Percentiles rank a stretch among this genome's conserved stretches.
Conservation (phyloP, 2,797 vertebrate species). For the Coranthus polyacanthus region DNA sequence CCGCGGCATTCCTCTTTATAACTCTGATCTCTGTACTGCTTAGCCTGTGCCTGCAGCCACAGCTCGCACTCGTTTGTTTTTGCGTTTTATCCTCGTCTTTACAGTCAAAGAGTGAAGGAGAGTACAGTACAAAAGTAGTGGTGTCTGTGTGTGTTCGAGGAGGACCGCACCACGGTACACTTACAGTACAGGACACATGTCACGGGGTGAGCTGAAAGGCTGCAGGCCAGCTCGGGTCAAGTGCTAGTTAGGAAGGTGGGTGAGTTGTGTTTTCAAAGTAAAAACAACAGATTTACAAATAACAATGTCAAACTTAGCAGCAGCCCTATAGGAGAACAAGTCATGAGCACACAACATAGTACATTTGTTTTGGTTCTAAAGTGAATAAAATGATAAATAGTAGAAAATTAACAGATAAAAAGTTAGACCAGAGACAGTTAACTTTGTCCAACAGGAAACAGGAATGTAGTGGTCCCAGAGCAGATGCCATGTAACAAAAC, state of each 20-base stretch:
- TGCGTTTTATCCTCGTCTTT: conserved; percentile 33
- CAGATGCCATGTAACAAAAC: conserved; percentile 57
- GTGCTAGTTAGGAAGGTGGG: conserved; percentile 77
- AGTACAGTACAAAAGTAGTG: conserved; percentile 44
- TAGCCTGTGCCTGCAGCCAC: conserved; percentile 90
- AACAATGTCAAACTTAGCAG: conserved; percentile 55
- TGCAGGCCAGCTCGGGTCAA: conserved; percentile 78
- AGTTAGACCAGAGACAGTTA: conserved; percentile 64
- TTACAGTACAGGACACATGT: conserved; percentile 80
- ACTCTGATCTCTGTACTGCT: conserved; percentile 92
- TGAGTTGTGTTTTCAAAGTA: conserved; percentile 73
- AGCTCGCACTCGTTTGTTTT: conserved; percentile 66
- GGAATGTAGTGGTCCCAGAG: conserved; percentile 57
- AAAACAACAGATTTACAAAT: conserved; percentile 53
- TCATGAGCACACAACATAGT: conserved; percentile 76
- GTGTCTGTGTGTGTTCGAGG: conserved; percentile 61
- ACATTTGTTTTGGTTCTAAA: conserved; percentile 66
- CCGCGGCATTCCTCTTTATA: conserved; percentile 93
- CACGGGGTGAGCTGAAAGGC: conserved; percentile 73
- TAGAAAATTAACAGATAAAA: conserved; percentile 45
- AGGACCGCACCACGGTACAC: conserved; percentile 73
- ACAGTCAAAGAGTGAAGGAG: conserved; percentile 51
- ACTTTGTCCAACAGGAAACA: conserved; percentile 72
- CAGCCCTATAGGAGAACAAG: conserved; percentile 84
- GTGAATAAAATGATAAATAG: conserved; percentile 45